phyloP scores from a whole-genome alignment of 2,888 invertebrate species.

The Melanargia galathea region DNA sequence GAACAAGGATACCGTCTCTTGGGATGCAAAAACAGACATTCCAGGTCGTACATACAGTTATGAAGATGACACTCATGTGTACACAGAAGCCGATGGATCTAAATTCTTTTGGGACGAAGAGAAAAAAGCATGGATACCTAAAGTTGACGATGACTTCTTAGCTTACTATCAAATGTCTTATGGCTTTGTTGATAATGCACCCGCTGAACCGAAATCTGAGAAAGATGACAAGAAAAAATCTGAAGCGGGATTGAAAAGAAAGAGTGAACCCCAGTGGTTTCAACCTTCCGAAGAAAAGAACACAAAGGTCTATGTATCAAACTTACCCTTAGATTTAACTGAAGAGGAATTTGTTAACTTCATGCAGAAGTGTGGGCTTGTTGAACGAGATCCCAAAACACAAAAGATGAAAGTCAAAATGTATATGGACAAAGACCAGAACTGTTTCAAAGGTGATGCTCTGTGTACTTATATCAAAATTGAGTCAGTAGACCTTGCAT shows the following conservation, averaged over 20 bases:
- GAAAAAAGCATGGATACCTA: slow-evolving; percentile 98
- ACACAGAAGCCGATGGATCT: slow-evolving; percentile 93
- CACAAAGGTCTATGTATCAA: slow-evolving; percentile 97
- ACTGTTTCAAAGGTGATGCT: slow-evolving; percentile 96
- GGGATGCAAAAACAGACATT: slow-evolving; percentile 64
- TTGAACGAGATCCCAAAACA: slow-evolving; percentile 92
- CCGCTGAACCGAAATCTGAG: slow-evolving; percentile 55
- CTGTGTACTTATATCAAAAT: slow-evolving; percentile 97
- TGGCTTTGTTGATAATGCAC: slow-evolving; percentile 88
- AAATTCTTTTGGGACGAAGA: slow-evolving; percentile 95
- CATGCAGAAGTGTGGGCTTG: slow-evolving; percentile 98
- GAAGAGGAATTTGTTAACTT: slow-evolving; percentile 94
- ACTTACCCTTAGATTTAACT: slow-evolving; percentile 93
- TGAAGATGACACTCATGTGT: slow-evolving; percentile 90
- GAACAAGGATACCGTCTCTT: slow-evolving; percentile 77
- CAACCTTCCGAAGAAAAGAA: slow-evolving; percentile 91
- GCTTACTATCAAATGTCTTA: slow-evolving; percentile 98
- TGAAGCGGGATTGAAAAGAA: slow-evolving; percentile 76
- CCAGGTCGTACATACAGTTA: slow-evolving; percentile 83
- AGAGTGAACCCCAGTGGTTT: slow-evolving; percentile 92
- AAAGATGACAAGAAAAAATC: slow-evolving; percentile 66
- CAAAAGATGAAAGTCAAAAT: slow-evolving; percentile 95
- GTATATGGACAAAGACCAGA: slow-evolving; percentile 90
- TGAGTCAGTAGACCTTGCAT: slow-evolving; percentile 96
- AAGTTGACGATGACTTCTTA: slow-evolving; percentile 97